Base-by-base conservation (phyloP, 37 sponge, comb jelly and placozoan genomes). In the Crambe crambe region DNA sequence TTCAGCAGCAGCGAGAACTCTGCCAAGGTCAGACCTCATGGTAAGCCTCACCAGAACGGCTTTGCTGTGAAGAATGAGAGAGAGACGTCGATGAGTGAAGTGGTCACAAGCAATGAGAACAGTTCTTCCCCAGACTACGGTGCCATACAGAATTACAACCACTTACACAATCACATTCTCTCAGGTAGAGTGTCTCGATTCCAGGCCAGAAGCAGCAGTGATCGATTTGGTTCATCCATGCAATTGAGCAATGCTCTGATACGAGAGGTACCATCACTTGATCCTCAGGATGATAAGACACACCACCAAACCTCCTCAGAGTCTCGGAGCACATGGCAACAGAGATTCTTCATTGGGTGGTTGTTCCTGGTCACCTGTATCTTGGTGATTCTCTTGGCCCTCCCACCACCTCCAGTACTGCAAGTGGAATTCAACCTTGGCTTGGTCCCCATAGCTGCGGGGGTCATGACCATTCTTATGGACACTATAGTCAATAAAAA, bases 381-480 rank as follows among this genome's bases (percentile, higher is more conserved):
- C 21, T 42, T 86, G 2, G 70, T 91, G 3, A 71, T 79, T 22
- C 83, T 91, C 26, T 58, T 91, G 25, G 87, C 87, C 74, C 54
- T 72, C 47, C 75, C 75, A 23, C 82, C 82, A 54, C 87, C 81
- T 39, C 86, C 79, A 30, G 23, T 73, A 26, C 57, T 85, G n/a
- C 30, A 37, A 22, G 71, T 42, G 8, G 61, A 86, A 57, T 95
- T 95, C 80, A 86, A 95, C 76, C 87, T 91, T 15, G 95, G 95
- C 5, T 75, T 91, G 41, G 80, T 95, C 30, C 95, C 95, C 21
- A 2, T 91, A 8, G 95, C 79, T 26, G 79, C 72, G 22, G 91
- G 89, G 43, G 56, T 84, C 42, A 25, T 81, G 47, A 88, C 86
- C 21, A 95, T 95, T 91, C 34, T 95, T 25, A 73, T 77, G 0